Conservation (phyloP, 2,113 vertebrate species). For the Micronisus gabar region DNA sequence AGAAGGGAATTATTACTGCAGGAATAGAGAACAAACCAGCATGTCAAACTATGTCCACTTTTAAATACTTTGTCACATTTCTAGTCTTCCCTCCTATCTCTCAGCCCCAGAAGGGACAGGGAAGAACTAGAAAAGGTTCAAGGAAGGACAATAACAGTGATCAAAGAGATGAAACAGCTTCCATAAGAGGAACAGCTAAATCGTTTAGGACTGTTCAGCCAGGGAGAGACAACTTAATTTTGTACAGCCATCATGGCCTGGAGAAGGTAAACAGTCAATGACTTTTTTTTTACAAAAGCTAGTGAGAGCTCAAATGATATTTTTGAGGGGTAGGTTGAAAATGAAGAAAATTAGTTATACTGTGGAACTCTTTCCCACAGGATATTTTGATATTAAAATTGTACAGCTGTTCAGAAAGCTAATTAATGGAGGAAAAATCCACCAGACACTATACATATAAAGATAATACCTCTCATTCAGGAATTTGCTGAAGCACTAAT, state of each 20-base stretch:
- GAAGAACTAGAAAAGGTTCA: background rate
- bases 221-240: background rate
- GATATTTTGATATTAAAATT: slow-evolving; percentile 1
- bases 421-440: background rate
- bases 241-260: background rate
- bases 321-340: background rate
- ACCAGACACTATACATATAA: background rate
- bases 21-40: background rate
- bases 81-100: background rate
- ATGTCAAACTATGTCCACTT: background rate
- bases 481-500: background rate
- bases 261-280: background rate
- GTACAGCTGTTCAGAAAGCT: background rate
- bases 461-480: background rate
- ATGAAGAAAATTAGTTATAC: background rate
- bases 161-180: background rate
- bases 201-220: background rate
- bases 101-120: background rate
- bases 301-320: background rate
- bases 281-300: background rate
- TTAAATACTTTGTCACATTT: background rate
- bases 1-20: background rate
- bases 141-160: background rate
- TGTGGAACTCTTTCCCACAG: background rate
- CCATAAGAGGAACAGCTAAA: background rate